Percentiles rank a stretch among this genome's conserved stretches.
phyloP scores from a whole-genome alignment of 2,888 invertebrate species.

The Lasioglossum lativentre region DNA sequence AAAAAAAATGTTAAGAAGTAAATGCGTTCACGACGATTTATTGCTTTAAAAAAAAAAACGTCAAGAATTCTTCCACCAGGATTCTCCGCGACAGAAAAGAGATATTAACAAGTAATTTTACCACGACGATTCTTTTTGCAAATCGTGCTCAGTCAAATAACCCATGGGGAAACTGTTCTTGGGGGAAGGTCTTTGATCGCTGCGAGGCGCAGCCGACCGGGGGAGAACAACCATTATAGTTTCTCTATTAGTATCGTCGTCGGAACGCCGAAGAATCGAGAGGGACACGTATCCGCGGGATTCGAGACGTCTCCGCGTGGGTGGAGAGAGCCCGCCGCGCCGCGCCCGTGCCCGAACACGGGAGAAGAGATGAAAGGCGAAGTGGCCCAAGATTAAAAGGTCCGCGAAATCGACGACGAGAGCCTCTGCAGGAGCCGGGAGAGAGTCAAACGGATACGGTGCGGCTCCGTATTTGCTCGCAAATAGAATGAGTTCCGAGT shows the following conservation, averaged over 20 bases:
- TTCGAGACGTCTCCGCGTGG: background rate
- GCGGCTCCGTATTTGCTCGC: constrained; percentile 33
- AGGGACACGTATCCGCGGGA: constrained; percentile 4
- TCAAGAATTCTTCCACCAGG: too few species aligned
- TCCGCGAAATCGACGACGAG: constrained; percentile 30
- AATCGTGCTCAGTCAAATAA: background rate
- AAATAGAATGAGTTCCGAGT: constrained; percentile 37
- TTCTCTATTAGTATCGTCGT: constrained; percentile 9
- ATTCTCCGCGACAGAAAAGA: too few species aligned
- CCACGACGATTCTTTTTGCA: background rate
- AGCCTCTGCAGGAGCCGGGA: background rate
- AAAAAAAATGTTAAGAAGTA: too few species aligned
- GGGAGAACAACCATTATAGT: background rate
- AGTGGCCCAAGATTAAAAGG: constrained; percentile 41
- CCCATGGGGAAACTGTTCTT: background rate
- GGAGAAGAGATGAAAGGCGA: constrained; percentile 11
- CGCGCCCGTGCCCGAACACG: too few species aligned
- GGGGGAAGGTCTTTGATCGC: background rate
- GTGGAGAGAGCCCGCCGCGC: background rate
- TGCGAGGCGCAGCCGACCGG: background rate
- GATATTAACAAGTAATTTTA: too few species aligned
- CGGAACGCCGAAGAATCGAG: background rate
- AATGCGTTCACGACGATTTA: too few species aligned
- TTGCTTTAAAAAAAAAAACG: too few species aligned
- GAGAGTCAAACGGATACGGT: constrained; percentile 28